These are phyloP conservation scores for Nudaria mundana DNA, from an alignment of 2,888 invertebrate genomes.

Conservation along the genomic window DNA sequence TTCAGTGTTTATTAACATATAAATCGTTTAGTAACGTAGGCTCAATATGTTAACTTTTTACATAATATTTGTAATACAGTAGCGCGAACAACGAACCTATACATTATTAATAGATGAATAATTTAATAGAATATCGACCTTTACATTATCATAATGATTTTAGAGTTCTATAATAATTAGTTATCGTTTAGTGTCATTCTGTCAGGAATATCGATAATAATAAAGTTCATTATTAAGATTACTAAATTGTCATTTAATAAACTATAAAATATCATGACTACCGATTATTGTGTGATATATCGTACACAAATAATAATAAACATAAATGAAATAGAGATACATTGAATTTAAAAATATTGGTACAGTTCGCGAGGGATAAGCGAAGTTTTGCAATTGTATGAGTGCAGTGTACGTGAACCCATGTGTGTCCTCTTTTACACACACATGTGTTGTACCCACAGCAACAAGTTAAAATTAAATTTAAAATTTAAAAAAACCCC, in stretches of 20 bases:
- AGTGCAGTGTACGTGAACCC: no score
- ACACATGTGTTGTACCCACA: no score
- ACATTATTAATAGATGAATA: constrained; percentile 50
- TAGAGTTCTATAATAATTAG: constrained; percentile 33
- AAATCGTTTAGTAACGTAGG: constrained; percentile 9
- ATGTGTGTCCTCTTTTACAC: no score
- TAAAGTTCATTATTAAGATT: constrained; percentile 13
- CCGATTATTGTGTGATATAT: constrained; percentile 7
- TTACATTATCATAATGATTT: constrained; percentile 36
- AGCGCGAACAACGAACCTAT: constrained; percentile 44
- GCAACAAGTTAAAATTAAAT: no score
- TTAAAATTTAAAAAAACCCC: no score
- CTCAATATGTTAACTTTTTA: constrained; percentile 22
- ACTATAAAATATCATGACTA: constrained; percentile 8
- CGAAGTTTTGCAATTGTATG: no score
- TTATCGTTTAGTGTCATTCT: constrained; percentile 23
- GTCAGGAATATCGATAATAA: constrained; percentile 26
- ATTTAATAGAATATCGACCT: constrained; percentile 44
- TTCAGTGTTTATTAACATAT: background rate
- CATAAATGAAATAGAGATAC: no score
- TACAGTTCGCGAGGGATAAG: no score
- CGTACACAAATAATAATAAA: background rate
- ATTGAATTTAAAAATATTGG: no score
- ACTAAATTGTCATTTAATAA: constrained; percentile 16
- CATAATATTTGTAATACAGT: constrained; percentile 46